phyloP scores from a whole-genome alignment of 1,140 invertebrate genomes.

The Drosophila orena region DNA sequence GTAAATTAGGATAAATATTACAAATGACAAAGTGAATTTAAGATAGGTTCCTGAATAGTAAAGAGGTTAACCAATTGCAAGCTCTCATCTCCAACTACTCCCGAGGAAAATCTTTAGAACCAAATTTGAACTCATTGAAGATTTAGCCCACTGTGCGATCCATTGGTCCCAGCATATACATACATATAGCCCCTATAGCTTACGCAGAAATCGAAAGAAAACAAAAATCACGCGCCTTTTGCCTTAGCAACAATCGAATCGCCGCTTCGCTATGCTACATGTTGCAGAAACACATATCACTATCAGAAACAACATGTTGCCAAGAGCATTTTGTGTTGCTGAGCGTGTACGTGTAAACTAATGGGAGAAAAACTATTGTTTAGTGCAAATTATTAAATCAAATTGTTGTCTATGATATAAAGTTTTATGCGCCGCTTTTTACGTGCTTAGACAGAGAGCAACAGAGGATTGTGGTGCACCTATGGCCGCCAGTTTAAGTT shows the following conservation, averaged over 20 bases:
- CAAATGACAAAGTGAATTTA: too few species aligned
- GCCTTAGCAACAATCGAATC: slow-evolving; percentile 55
- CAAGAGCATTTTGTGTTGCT: slow-evolving; percentile 53
- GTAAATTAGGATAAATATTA: too few species aligned
- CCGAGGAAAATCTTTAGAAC: slow-evolving; percentile 2
- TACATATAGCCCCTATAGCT: slow-evolving; percentile 30
- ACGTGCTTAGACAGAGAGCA: slow-evolving; percentile 50
- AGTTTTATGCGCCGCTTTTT: slow-evolving; percentile 68
- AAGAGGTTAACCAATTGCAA: background rate
- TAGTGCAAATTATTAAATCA: slow-evolving; percentile 62
- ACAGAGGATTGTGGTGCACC: slow-evolving; percentile 5
- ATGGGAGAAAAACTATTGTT: slow-evolving; percentile 50
- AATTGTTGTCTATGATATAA: slow-evolving; percentile 79
- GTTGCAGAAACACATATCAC: slow-evolving; percentile 55
- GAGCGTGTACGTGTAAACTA: slow-evolving; percentile 49
- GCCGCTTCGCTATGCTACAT: slow-evolving; percentile 56
- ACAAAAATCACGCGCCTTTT: slow-evolving; percentile 47
- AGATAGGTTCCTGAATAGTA: background rate
- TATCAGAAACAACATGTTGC: slow-evolving; percentile 46
- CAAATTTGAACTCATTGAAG: slow-evolving; percentile 18
- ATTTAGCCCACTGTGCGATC: slow-evolving; percentile 4
- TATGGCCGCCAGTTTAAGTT: slow-evolving; percentile 43
- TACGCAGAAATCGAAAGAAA: slow-evolving; percentile 28
- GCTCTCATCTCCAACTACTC: background rate
- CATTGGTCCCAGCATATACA: slow-evolving; percentile 1